Base-by-base conservation (phyloP, 2,888 invertebrate genomes). In the Caenorhabditis sulstoni region DNA sequence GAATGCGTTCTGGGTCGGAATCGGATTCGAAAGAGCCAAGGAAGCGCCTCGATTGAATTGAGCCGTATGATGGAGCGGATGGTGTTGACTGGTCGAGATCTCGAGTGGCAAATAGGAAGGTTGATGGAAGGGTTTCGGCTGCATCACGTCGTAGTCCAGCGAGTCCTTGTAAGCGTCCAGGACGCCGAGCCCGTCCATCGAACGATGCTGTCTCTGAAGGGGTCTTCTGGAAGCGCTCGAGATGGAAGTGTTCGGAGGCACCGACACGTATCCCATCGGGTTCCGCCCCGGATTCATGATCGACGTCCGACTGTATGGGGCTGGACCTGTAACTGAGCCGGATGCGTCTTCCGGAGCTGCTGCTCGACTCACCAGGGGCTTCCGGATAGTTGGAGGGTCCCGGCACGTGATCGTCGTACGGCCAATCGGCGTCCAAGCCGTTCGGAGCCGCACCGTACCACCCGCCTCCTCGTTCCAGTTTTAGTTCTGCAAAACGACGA, bases 151-250 rank as follows among this genome's bases (percentile, higher is more conserved):
- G 44, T 66, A 78, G 29, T 78, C 67, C 1, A 70, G 50, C 11
- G 71, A 64, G 29, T 71, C 61, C 18, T 78, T 78, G 62, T 78
- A 78, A 44, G 50, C 75, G 37, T 84, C 82, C 0, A 82, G 64
- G 8, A 79, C 73, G 14, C 82, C 82, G 1, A 82, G 66, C 12
- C 83, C 85, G 64, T 88, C 88, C 83, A 88, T 83, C 9, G 88
- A 88, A 14, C 87, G 86, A 70, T 88, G 88, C 66, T 88, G 88
- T 74, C 88, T 45, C 16, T 73, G 79, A 16, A 79, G 49, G 14
- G 68, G 58, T 23, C 79, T 37, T 23, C 73, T 45, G 0, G 78
- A 78, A 1, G 67, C 55, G 0, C 66, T 44, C 0, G 71, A 61
- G 12, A 71, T 65, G n/a, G 79, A 73, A 37, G 73, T 62, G 20